phyloP scores from a whole-genome alignment of 1,140 invertebrate genomes.

The Drosophila sechellia region DNA sequence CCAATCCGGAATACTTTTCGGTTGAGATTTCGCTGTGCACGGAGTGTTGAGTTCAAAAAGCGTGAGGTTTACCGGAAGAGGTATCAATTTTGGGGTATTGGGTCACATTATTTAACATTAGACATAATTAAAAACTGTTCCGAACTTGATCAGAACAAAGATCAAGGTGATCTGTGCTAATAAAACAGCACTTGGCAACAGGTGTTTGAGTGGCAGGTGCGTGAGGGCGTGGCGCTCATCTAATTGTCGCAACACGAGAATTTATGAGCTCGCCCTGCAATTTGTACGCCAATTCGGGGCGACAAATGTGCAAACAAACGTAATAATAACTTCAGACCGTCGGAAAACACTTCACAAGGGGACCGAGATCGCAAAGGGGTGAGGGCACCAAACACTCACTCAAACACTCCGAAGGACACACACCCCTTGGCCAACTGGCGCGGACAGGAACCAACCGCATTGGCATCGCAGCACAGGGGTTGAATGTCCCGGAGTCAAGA shows the following conservation, averaged over 20 bases:
- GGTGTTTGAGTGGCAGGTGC: constrained; percentile 49
- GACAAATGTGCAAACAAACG: constrained; percentile 81
- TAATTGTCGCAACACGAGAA: constrained; percentile 63
- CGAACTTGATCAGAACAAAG: background rate
- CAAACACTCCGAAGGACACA: constrained; percentile 47
- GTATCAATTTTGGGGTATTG: background rate
- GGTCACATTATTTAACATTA: too few relatives aligned
- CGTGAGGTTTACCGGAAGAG: constrained; percentile 14
- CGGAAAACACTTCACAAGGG: constrained; percentile 59
- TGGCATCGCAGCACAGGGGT: constrained; percentile 41
- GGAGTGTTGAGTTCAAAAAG: constrained; percentile 23
- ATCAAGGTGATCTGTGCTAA: background rate
- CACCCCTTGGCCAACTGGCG: constrained; percentile 69
- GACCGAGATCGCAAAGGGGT: constrained; percentile 30
- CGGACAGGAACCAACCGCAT: constrained; percentile 46
- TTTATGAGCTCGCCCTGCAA: constrained; percentile 68
- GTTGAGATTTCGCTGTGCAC: constrained; percentile 22
- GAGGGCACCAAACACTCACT: constrained; percentile 39
- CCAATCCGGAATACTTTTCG: constrained; percentile 34
- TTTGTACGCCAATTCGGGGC: constrained; percentile 61
- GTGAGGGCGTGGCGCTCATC: constrained; percentile 61
- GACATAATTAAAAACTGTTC: too few relatives aligned
- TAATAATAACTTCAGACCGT: constrained; percentile 74
- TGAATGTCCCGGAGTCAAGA: constrained; percentile 62
- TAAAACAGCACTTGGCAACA: constrained; percentile 16